These are phyloP conservation scores for Apodemus sylvaticus DNA, from an alignment of 2,113 vertebrate species.

Conservation along the genomic window DNA sequence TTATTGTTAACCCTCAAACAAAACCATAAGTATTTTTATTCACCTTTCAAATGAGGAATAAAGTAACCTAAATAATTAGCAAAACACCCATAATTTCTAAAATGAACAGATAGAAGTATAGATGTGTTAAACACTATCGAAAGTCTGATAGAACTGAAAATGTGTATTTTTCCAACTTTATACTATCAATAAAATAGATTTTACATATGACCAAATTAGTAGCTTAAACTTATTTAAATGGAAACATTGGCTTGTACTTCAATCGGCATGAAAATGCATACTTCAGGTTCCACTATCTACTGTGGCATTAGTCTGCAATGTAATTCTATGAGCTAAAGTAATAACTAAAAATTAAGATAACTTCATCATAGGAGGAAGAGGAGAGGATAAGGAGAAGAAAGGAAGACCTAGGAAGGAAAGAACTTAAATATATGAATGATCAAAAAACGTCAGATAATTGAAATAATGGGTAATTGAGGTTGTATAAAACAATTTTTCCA, in stretches of 20 bases:
- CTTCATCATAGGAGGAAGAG: neutral
- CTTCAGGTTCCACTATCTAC: neutral
- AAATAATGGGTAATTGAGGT: neutral
- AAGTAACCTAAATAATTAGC: neutral
- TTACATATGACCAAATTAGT: neutral
- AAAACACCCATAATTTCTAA: neutral
- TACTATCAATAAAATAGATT: neutral
- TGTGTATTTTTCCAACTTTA: neutral
- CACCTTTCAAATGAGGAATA: conserved; percentile 6
- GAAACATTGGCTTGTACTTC: neutral
- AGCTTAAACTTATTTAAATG: neutral
- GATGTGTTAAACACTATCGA: neutral
- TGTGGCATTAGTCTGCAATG: neutral
- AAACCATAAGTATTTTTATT: neutral
- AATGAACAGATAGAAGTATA: neutral
- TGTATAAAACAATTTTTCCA: neutral
- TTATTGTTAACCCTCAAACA: neutral
- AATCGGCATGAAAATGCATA: neutral
- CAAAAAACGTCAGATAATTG: neutral
- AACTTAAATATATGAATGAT: neutral
- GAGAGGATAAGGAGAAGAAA: neutral
- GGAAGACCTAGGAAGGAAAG: neutral
- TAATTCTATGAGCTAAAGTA: neutral
- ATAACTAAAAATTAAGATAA: neutral
- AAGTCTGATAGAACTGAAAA: neutral